Conservation (phyloP, 2,888 invertebrate genomes). For the Notodonta ziczac region DNA sequence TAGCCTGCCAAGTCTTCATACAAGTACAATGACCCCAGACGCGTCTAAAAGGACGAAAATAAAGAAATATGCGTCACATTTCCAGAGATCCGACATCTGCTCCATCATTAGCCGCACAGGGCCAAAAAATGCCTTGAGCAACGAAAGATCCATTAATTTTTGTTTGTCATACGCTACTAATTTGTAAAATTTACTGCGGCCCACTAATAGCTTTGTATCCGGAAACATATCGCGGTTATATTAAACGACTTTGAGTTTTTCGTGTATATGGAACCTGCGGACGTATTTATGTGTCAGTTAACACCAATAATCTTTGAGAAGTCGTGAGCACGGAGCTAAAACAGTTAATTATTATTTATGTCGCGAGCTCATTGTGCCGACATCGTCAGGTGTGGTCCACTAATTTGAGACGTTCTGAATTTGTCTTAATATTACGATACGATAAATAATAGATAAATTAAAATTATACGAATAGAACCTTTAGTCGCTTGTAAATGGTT, state of each 20-base stretch:
- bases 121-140: constrained; percentile 65
- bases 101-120: constrained; percentile 66
- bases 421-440: constrained; percentile 20
- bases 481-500: constrained; percentile 8
- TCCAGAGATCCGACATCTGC: constrained; percentile 71
- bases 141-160: constrained; percentile 75
- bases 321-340: constrained; percentile 70
- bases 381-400: constrained; percentile 60
- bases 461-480: constrained; percentile 1
- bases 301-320: constrained; percentile 63
- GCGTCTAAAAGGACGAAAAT: constrained; percentile 40
- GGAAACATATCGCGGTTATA: constrained; percentile 71
- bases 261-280: constrained; percentile 49
- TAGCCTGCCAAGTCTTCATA: background rate
- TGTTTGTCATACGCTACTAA: constrained; percentile 81
- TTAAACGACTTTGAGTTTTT: constrained; percentile 59
- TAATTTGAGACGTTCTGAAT: constrained; percentile 36
- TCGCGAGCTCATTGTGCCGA: constrained; percentile 30
- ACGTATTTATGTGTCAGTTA: constrained; percentile 78
- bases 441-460: constrained; percentile 24
- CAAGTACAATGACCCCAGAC: constrained; percentile 45
- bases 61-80: constrained; percentile 48
- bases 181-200: constrained; percentile 78
- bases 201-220: constrained; percentile 76
- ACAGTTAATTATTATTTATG: constrained; percentile 62